phyloP scores from a whole-genome alignment of 2,888 invertebrate species.

The Caenorhabditis sp. region DNA sequence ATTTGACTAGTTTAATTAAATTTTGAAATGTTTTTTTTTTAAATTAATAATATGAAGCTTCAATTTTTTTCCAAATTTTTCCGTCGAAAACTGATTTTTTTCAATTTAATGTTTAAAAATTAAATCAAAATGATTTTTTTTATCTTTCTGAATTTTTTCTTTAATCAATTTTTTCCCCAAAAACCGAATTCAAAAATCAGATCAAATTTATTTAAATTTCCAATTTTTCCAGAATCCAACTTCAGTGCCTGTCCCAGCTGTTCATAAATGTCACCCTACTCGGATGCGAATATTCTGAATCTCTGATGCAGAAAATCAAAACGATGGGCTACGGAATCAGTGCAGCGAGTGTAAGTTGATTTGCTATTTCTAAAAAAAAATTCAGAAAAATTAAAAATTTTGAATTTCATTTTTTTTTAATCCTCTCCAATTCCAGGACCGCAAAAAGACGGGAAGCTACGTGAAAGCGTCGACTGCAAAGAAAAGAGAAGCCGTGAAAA shows the following conservation, averaged over 20 bases:
- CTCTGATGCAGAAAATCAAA: conserved; percentile 65
- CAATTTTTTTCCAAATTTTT: too few relatives aligned
- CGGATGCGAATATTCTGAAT: conserved; percentile 68
- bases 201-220: background rate
- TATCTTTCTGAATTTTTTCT: too few relatives aligned
- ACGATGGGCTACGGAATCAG: conserved; percentile 66
- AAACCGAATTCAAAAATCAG: background rate
- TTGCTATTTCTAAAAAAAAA: conserved; percentile 29
- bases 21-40: too few relatives aligned
- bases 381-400: conserved; percentile 5
- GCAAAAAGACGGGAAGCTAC: conserved; percentile 50
- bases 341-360: conserved; percentile 21
- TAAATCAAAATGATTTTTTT: background rate
- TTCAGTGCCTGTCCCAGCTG: conserved; percentile 70
- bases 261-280: conserved; percentile 71
- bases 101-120: background rate
- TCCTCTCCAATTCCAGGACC: conserved; percentile 34
- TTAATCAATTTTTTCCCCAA: too few relatives aligned
- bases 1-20: too few relatives aligned
- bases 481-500: conserved; percentile 54
- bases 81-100: too few relatives aligned
- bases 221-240: conserved; percentile 67
- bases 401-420: background rate
- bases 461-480: conserved; percentile 64
- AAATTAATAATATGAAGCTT: too few relatives aligned